These are phyloP conservation scores for Ischnus inquisitorius DNA, from an alignment of 2,888 invertebrate species.

Conservation along the genomic window DNA sequence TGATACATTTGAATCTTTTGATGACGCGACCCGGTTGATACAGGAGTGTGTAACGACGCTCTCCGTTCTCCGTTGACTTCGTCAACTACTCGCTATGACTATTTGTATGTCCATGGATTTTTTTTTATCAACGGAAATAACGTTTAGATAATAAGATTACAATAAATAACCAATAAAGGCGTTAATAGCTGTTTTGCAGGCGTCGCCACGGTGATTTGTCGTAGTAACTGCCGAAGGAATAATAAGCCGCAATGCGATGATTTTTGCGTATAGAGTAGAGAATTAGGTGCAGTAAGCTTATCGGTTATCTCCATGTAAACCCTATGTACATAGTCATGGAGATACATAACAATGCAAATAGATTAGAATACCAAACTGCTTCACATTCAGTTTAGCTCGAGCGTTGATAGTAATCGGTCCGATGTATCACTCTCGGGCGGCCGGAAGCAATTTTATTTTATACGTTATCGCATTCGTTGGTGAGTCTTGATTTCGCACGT, in stretches of 20 bases:
- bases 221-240: neutral
- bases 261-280: conserved; percentile 13
- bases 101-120: neutral
- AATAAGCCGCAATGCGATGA: conserved; percentile 4
- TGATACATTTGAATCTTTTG: conserved; percentile 27
- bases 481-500: neutral
- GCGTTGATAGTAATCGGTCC: neutral
- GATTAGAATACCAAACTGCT: neutral
- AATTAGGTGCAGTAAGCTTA: conserved; percentile 3
- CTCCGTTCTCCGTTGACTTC: neutral
- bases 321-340: conserved; percentile 20
- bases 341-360: neutral
- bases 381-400: conserved; percentile 10
- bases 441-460: conserved; percentile 38
- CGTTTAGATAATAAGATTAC: neutral
- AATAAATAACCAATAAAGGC: neutral
- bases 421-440: conserved; percentile 42
- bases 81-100: neutral
- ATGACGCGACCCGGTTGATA: conserved; percentile 5
- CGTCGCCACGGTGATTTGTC: neutral
- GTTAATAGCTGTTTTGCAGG: neutral
- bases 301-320: conserved; percentile 29
- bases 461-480: conserved; percentile 40
- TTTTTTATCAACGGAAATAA: neutral
- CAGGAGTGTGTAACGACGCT: neutral